Percentiles rank a stretch among this genome's conserved stretches.
These are phyloP conservation scores for Engraulis encrasicolus DNA, from an alignment of 2,113 vertebrate species.

Conservation along the genomic window DNA sequence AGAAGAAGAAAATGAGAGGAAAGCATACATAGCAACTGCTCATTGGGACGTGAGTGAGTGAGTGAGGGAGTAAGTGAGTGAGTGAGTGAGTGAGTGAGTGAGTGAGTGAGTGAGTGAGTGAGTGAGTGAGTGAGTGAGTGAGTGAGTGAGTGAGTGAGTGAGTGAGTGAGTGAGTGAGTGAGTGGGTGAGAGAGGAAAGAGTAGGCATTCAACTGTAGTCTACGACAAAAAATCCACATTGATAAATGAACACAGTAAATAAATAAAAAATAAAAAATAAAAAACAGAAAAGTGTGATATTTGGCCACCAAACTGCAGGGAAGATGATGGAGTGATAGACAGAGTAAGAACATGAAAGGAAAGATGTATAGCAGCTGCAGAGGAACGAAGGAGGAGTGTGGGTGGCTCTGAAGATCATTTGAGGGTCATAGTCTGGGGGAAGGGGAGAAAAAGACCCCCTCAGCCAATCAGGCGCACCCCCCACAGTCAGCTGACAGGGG, in stretches of 20 bases:
- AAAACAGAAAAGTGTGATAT: neutral
- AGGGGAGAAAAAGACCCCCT: neutral
- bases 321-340: neutral
- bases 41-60: too few relatives aligned
- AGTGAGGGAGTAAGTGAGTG: too few relatives aligned
- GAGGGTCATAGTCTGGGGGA: constrained; percentile 15
- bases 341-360: neutral
- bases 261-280: neutral
- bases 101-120: too few relatives aligned
- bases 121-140: too few relatives aligned
- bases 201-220: too few relatives aligned
- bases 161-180: neutral
- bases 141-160: too few relatives aligned
- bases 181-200: neutral
- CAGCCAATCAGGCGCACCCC: neutral
- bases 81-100: too few relatives aligned
- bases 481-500: neutral
- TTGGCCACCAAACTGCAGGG: neutral
- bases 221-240: neutral
- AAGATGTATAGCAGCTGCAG: neutral
- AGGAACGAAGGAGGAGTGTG: neutral
- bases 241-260: too few relatives aligned
- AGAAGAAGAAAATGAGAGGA: too few relatives aligned
- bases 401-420: constrained; percentile 18
- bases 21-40: too few relatives aligned